Evolutionary conservation across 2,888 invertebrate genomes (phyloP), one percentile per base, ranked within the genome.

Genomic region (Gastrophysa polygoni): DNA sequence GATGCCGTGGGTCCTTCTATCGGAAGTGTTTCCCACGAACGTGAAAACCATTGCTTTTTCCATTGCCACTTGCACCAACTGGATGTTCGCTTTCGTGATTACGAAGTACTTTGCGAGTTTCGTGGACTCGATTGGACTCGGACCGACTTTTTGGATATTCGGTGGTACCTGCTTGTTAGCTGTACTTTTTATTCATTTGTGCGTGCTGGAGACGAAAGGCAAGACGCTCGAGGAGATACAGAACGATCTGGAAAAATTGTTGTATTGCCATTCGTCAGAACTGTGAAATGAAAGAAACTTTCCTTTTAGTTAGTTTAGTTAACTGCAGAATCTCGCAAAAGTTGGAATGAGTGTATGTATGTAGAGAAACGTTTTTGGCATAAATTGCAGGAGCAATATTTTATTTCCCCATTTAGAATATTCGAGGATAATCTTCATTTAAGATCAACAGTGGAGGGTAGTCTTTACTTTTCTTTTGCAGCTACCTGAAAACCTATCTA

Each of bases 1-100:
- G 0, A 78, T 93, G 32, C 90, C 92, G 0, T 93, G 93, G 92
- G 89, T 92, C 0, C 87, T 93, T 32, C 86, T 93, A 84, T 89
- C 91, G 0, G 94, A 94, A 79, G 85, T 93, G 80, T 89, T 95
- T 79, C 88, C 95, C 18, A 82, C 88, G 0, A 89, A 91, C 69
- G 64, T 71, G 0, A 73, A 71, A 59, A 89, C 92, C 0, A 91
- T 91, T 79, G 87, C 90, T 10, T 51, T 57, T 6, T 62, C 61
- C 1, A n/a, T 57, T 20, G 43, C 57, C n/a, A 43, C 52, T 16
- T 48, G 52, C 10, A 49, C 54, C 14, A 57, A 62, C 52, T 62
- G 57, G 57, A 16, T 14, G 4, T 29, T 63, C 6, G 71, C 70
- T 32, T 74, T 74, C 46, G 11, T 73, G 0, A 67, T 75, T 1